phyloP scores from a whole-genome alignment of 2,888 invertebrate species.

The Eueremaeus valkanovi region DNA sequence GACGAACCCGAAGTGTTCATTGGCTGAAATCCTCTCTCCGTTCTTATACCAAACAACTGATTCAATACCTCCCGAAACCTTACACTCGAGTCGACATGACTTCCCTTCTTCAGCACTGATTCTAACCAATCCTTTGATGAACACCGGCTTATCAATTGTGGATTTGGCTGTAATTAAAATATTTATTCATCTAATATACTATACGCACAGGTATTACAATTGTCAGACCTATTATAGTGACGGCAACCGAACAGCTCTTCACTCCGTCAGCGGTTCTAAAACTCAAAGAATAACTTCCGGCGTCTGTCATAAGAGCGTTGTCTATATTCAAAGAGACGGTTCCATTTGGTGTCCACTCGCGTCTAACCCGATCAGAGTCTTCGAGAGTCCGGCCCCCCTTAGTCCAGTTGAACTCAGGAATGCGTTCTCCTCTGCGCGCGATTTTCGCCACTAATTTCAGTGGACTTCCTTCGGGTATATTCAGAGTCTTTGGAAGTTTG shows the following conservation, averaged over 20 bases:
- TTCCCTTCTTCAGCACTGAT: constrained; percentile 68
- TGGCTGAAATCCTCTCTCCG: constrained; percentile 61
- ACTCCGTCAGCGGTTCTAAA: background rate
- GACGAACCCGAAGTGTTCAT: constrained; percentile 40
- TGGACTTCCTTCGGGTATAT: constrained; percentile 39
- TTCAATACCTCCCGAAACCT: constrained; percentile 58
- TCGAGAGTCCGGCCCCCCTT: constrained; percentile 52
- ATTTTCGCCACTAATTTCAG: constrained; percentile 62
- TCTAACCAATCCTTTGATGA: constrained; percentile 66
- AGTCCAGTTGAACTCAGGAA: constrained; percentile 71
- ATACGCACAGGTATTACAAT: background rate
- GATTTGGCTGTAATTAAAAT: background rate
- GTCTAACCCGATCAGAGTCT: constrained; percentile 54
- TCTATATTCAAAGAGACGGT: constrained; percentile 61
- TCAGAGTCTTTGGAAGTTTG: constrained; percentile 41
- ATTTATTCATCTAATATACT: background rate
- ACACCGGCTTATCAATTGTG: constrained; percentile 59
- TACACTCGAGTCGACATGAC: constrained; percentile 64
- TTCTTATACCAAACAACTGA: constrained; percentile 67
- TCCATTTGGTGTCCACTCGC: constrained; percentile 65
- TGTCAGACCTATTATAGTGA: background rate
- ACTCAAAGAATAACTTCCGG: constrained; percentile 64
- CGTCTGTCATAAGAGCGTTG: constrained; percentile 64
- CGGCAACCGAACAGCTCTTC: background rate
- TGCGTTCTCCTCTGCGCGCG: constrained; percentile 66